Conservation (phyloP, 1,140 invertebrate species). For the Phymastichus coffea region DNA sequence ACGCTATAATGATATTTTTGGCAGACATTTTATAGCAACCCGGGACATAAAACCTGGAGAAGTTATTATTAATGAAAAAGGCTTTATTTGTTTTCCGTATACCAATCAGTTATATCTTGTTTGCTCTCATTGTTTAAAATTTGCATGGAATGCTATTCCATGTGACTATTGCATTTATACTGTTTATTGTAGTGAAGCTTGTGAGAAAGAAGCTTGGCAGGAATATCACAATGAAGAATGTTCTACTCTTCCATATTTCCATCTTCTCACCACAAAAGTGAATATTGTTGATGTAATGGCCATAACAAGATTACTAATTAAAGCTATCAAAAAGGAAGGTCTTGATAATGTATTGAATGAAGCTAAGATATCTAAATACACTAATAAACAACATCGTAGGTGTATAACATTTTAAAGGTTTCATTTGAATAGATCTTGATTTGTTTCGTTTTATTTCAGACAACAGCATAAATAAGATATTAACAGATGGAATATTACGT, state of each 20-base stretch:
- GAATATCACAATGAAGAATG: constrained; percentile 78
- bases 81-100: constrained; percentile 69
- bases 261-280: constrained; percentile 56
- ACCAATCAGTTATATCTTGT: constrained; percentile 60
- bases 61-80: constrained; percentile 73
- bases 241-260: constrained; percentile 59
- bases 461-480: constrained; percentile 21
- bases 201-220: constrained; percentile 60
- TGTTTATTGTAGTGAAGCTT: constrained; percentile 71
- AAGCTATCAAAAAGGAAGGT: constrained; percentile 56
- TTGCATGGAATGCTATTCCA: constrained; percentile 61
- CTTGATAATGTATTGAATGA: constrained; percentile 46
- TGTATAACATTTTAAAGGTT: too few relatives aligned
- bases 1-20: constrained; percentile 34
- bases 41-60: constrained; percentile 66
- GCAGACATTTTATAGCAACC: constrained; percentile 63
- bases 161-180: constrained; percentile 65
- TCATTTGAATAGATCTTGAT: too few relatives aligned
- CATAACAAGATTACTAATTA: constrained; percentile 64
- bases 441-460: constrained; percentile 46
- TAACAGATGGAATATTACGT: neutral
- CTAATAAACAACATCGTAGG: constrained; percentile 31
- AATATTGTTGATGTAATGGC: constrained; percentile 58
- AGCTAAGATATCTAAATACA: neutral
- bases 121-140: constrained; percentile 74